Base-by-base conservation (phyloP, 2,888 invertebrate genomes). In the Mesochorus sp. region DNA sequence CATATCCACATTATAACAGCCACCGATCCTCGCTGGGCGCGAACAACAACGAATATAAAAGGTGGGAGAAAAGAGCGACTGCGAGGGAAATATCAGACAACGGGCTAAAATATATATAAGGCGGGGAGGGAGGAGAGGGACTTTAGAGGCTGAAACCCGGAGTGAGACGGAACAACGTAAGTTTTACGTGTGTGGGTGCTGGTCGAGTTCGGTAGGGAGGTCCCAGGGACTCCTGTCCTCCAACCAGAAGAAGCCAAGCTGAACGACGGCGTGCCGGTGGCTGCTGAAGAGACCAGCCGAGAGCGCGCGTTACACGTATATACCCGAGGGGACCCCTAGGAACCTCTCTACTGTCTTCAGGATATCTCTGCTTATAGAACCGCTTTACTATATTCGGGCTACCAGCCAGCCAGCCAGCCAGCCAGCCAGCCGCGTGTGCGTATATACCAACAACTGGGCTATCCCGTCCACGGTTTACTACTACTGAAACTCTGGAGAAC, bases 181-280 rank as follows among this genome's bases (percentile, higher is more conserved):
- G 49, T 19, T 21, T 59, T 24, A 19, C 5, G 21, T 61, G 76
- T 78, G 80, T 77, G 80, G 81, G 81, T 76, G 77, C 76, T 78
- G 81, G 79, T 53, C 82, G 82, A 82, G 89, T 89, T 89, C 90
- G 88, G 90, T 90, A 90, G 90, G 90, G 90, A 90, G 90, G 90
- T 90, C 87, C 89, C 86, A 86, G 88, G 72, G 74, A 71, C 73
- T 74, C 51, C 78, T 70, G 78, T 86, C 86, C 87, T 90, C 90
- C 90, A 90, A 89, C 90, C 90, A 90, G 90, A 90, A 87, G 88
- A 88, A 89, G 88, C 88, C 83, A 78, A 82, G 83, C 75, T 72
- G 64, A 76, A 66, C 68, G 62, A 49, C 53, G 67, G 51, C 73
- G 68, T 28, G 62, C 64, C 79, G 73, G 72, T 70, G 76, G 71